Evolutionary conservation across 2,113 vertebrate genomes (phyloP), one percentile per base, ranked within the genome.

Genomic region (Sturnira hondurensis): DNA sequence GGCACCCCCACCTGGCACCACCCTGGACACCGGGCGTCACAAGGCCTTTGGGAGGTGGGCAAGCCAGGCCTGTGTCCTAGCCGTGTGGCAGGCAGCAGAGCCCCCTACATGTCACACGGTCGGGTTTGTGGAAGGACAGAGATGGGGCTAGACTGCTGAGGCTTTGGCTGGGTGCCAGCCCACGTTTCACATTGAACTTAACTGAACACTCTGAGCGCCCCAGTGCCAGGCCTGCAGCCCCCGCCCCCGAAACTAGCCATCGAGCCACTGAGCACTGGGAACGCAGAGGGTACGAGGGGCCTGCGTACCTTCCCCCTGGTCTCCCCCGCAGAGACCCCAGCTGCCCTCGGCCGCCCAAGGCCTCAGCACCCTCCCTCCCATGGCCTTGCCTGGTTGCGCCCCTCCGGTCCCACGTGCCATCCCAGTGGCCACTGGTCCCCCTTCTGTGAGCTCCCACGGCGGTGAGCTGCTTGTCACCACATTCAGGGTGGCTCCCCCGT

Each of bases 171-270:
- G 2, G 7, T 2, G 1, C 0, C 26, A 22, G 3, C 45, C 90
- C 6, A 19, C 0, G 4, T 41, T 81, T 52, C 58, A 54, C 5
- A 1, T 0, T 3, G 28, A 9, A n/a, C 14, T 1, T 2, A 31
- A 31, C 58, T 26, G 13, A 4, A 61, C 58, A 28, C 26, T 12
- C 26, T 5, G 56, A 24, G 56, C 9, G 24, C 24, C 56, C 54
- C 56, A 26, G 56, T 9, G 56, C 56, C 56, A 11, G 56, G 56
- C 24, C 56, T 24, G 54, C 54, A 58, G 56, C 24, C 22, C 56
- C 56, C 3, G 0, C 8, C 22, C 56, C 56, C 3, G 3, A 26
- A 11, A 26, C 56, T 1, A 58, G 56, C 24, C 56, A 2, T 9
- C 9, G 1, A 58, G 56, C 56, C 24, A 26, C 56, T 1, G 9